Percentiles rank a stretch among this genome's conserved stretches.
These are phyloP conservation scores for Caiman crocodilus DNA, from an alignment of 2,797 vertebrate genomes.

Conservation along the genomic window DNA sequence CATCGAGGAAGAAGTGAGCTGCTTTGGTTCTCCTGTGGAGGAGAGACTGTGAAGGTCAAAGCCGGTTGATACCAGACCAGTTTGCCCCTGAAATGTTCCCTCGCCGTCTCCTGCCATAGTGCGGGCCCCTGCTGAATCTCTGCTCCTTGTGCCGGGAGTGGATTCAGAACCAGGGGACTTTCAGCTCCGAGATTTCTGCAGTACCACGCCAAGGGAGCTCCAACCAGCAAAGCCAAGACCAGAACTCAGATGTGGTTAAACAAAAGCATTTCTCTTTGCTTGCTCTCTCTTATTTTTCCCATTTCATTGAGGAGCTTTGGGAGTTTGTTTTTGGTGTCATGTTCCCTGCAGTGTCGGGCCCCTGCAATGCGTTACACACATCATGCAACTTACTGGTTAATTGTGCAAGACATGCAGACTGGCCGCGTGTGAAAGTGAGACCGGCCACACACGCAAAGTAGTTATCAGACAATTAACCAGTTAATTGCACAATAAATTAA, in stretches of 20 bases:
- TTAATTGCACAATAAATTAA: too few relatives aligned
- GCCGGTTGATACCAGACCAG: neutral
- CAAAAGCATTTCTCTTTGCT: neutral
- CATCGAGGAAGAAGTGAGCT: neutral
- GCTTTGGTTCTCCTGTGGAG: neutral
- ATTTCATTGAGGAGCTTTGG: neutral
- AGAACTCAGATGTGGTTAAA: neutral
- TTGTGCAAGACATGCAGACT: too few relatives aligned
- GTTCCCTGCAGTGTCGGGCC: neutral
- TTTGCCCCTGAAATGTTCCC: neutral
- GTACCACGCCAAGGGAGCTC: neutral
- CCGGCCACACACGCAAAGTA: too few relatives aligned
- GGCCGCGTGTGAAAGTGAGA: too few relatives aligned
- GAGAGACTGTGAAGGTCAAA: neutral
- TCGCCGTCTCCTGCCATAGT: fast-evolving
- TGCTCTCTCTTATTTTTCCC: neutral
- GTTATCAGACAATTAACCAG: too few relatives aligned
- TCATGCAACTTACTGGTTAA: too few relatives aligned
- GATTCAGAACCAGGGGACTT: neutral
- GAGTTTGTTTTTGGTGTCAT: neutral
- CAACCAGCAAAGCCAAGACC: neutral
- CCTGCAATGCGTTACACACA: too few relatives aligned
- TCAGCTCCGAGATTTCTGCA: neutral
- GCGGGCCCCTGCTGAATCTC: neutral
- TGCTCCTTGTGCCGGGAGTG: neutral